A percentile compares a stretch with the other conserved stretches of the same genome.
These are phyloP conservation scores for Pseudochirops corinnae DNA, from an alignment of 2,797 vertebrate genomes.

Conservation along the genomic window DNA sequence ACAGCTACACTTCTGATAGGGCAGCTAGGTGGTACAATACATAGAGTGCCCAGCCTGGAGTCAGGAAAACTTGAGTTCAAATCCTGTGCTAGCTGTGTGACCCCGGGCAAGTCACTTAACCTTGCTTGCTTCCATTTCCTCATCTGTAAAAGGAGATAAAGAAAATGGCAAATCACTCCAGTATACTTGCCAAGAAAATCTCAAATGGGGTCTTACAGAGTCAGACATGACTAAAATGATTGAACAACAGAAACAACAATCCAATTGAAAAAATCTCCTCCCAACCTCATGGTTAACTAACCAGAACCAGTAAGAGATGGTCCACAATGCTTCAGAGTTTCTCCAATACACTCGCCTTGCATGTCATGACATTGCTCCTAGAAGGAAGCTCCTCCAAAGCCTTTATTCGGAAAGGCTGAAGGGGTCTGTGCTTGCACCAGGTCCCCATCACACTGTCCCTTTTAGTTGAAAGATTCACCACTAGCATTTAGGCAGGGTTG, in stretches of 20 bases:
- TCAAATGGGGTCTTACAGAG: neutral
- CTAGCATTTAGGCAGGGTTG: neutral
- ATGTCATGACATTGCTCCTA: neutral
- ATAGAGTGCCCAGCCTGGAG: neutral
- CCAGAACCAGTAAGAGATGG: neutral
- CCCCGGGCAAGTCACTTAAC: neutral
- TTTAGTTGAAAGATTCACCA: neutral
- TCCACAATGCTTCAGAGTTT: neutral
- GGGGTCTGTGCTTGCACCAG: neutral
- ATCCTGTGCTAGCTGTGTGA: neutral
- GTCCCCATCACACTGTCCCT: neutral
- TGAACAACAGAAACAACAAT: too few relatives aligned
- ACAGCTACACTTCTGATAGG: neutral
- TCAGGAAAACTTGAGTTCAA: neutral
- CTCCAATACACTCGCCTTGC: neutral
- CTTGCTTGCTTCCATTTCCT: neutral
- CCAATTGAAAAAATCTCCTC: neutral
- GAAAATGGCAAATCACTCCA: neutral
- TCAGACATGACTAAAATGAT: neutral
- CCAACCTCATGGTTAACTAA: neutral
- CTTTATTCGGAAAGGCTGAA: neutral
- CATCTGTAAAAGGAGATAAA: neutral
- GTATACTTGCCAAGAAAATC: neutral
- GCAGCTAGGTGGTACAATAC: neutral
- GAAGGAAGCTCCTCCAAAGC: neutral